Conservation (phyloP, 2,113 vertebrate species). For the Parus major region DNA sequence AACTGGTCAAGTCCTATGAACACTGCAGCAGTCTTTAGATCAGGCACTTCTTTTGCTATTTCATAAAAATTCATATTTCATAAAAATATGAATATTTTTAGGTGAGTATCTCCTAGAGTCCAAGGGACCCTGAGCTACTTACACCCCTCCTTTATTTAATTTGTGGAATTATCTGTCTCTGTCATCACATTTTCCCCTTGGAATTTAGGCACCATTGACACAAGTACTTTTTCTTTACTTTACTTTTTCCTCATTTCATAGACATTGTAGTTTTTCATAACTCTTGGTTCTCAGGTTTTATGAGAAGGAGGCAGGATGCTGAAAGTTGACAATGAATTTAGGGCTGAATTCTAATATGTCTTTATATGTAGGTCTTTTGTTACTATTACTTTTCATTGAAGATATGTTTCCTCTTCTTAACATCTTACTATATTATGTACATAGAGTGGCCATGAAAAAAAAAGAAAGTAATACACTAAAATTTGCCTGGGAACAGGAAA, state of each 20-base stretch:
- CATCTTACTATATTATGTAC: not conserved
- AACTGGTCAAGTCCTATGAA: not conserved
- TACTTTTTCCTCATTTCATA: not conserved
- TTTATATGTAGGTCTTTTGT: not conserved
- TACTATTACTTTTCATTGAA: not conserved
- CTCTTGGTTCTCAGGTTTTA: not conserved
- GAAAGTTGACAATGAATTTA: not conserved
- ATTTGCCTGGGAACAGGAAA: constrained; percentile 2
- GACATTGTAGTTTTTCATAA: not conserved
- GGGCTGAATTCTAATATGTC: not conserved
- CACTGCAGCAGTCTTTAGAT: not conserved
- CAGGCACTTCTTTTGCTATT: not conserved
- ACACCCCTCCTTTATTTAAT: not conserved
- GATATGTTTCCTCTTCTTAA: not conserved
- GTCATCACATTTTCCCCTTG: not conserved
- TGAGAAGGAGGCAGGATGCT: not conserved
- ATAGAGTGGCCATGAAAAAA: not conserved
- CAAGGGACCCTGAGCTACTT: not conserved
- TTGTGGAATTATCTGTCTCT: not conserved
- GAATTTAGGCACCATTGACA: not conserved
- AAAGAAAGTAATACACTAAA: not conserved
- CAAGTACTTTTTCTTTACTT: not conserved
- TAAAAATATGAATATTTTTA: not conserved
- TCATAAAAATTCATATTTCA: no score
- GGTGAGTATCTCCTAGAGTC: not conserved